Conservation (phyloP, 2,888 invertebrate species). For the Sceliomorpha sp. region DNA sequence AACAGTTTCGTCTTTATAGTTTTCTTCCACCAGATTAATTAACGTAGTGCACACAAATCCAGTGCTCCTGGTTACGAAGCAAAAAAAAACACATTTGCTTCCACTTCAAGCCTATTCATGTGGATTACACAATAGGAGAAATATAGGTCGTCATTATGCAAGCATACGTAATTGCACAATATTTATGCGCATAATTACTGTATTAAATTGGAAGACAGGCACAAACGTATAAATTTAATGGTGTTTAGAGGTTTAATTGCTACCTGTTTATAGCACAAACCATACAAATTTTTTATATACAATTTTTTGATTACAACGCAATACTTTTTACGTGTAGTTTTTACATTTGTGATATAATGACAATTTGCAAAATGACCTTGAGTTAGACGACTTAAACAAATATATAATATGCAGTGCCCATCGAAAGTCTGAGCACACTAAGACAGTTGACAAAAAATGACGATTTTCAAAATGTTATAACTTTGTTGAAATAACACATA, state of each 20-base stretch:
- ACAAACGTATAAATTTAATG: background rate
- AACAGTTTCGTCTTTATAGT: slow-evolving; percentile 94
- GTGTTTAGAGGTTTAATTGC: background rate
- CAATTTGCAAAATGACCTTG: too few relatives aligned
- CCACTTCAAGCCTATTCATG: slow-evolving; percentile 22
- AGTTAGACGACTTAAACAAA: too few relatives aligned
- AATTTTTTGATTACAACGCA: background rate
- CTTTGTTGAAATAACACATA: too few relatives aligned
- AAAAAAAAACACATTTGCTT: slow-evolving; percentile 43
- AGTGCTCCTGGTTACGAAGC: slow-evolving; percentile 46
- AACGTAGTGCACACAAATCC: slow-evolving; percentile 43
- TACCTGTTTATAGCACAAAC: background rate
- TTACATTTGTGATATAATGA: background rate
- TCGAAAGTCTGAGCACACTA: too few relatives aligned
- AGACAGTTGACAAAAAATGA: too few relatives aligned
- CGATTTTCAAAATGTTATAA: too few relatives aligned
- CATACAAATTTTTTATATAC: slow-evolving; percentile 13
- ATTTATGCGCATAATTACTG: slow-evolving; percentile 21
- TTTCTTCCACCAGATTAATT: slow-evolving; percentile 91
- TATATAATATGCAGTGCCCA: too few relatives aligned
- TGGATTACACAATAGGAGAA: slow-evolving; percentile 41
- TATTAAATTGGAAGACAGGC: slow-evolving; percentile 25
- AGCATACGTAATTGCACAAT: slow-evolving; percentile 50
- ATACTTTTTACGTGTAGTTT: background rate
- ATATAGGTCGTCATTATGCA: slow-evolving; percentile 47